Evolutionary conservation across 2,888 invertebrate species (phyloP), one percentile per base, ranked within the genome.

Genomic region (Chesias legatella): DNA sequence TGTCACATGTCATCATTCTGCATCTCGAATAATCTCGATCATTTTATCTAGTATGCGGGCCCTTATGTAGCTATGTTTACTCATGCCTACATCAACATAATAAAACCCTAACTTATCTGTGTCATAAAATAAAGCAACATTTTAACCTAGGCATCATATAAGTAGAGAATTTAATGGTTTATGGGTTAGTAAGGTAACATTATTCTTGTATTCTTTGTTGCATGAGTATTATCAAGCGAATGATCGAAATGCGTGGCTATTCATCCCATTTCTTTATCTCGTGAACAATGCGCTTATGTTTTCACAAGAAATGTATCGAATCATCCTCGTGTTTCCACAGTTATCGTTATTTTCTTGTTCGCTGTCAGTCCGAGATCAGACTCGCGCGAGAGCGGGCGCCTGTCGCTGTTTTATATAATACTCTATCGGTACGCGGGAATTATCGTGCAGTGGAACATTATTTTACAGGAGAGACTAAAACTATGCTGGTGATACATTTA

Each of bases 331-430:
- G 66, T 72, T 74, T 74, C 63, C 65, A 62, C 56, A 46, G 61
- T 70, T 77, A 74, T 73, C 69, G 67, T 67, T 77, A 72, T 76
- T 76, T 78, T 70, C 50, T 69, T 30, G 67, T 67, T 28, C 20
- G 6, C 8, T 35, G 72, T 75, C 75, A 78, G 78, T 77, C 63
- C 55, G 67, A 69, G 51, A 53, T 63, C 63, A 63, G 57, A 56
- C 57, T 58, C 67, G 67, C 57, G 60, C 58, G 62, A 52, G 74
- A 44, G 54, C 56, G 62, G 63, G 67, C 79, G 79, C 56, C 33
- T 49, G 49, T 45, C 51, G 28, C 44, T 7, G 13, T 23, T 29
- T 31, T 33, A n/a, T 32, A 29, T 20, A 27, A 21, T 11, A 34
- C 10, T 10, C 11, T 33, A 20, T 29, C 43, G 43, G 25, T 10